Percentiles rank a stretch among this genome's conserved stretches.
phyloP scores from a whole-genome alignment of 2,888 invertebrate species.

The Aphodius granarius region DNA sequence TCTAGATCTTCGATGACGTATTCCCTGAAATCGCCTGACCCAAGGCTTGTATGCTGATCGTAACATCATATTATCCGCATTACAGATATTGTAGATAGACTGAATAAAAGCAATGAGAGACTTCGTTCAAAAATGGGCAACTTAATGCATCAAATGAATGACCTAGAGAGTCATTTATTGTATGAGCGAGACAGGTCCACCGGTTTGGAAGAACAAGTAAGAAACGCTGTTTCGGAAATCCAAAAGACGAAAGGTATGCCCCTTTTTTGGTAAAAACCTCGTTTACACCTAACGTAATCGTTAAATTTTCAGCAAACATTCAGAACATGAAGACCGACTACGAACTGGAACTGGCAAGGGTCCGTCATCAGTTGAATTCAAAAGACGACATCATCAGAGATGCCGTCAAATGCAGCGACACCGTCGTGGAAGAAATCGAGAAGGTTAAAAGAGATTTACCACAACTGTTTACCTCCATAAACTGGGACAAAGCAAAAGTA shows the following conservation, averaged over 20 bases:
- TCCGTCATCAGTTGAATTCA: slow-evolving; percentile 38
- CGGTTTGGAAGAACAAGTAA: slow-evolving; percentile 41
- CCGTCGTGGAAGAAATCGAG: slow-evolving; percentile 43
- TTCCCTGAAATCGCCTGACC: too few species aligned
- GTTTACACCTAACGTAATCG: not conserved
- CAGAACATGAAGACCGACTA: slow-evolving; percentile 41
- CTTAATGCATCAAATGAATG: slow-evolving; percentile 38
- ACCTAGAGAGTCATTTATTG: slow-evolving; percentile 42
- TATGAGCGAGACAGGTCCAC: slow-evolving; percentile 41
- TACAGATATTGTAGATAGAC: slow-evolving; percentile 30
- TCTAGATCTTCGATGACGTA: too few species aligned
- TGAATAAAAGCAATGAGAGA: slow-evolving; percentile 45
- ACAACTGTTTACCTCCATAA: slow-evolving; percentile 30
- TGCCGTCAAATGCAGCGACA: slow-evolving; percentile 40
- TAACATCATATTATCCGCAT: too few species aligned
- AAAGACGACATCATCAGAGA: slow-evolving; percentile 40
- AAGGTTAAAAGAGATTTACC: slow-evolving; percentile 39
- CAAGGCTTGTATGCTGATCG: too few species aligned
- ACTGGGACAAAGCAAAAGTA: slow-evolving; percentile 41
- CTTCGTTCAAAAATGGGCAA: slow-evolving; percentile 40
- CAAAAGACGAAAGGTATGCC: slow-evolving; percentile 41
- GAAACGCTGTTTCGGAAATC: slow-evolving; percentile 37
- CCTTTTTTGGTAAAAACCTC: not conserved
- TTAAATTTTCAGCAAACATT: slow-evolving; percentile 31
- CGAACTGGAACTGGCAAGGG: slow-evolving; percentile 41